Conservation (phyloP, 2,888 invertebrate species). For the Cephus rjabovi region DNA sequence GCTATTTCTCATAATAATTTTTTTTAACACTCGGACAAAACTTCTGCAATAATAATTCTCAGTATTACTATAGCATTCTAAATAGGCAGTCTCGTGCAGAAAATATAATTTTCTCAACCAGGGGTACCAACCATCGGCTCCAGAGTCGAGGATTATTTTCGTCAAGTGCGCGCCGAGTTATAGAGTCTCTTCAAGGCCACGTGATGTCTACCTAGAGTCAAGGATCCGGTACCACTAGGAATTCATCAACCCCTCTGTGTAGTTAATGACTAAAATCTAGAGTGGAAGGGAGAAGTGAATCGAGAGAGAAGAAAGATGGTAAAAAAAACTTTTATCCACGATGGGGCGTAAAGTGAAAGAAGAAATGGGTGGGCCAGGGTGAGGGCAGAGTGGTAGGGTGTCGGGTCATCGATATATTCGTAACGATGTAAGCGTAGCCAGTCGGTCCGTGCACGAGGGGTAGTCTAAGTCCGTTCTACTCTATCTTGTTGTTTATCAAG, state of each 20-base stretch:
- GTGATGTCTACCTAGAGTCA: background rate
- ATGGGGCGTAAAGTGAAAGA: background rate
- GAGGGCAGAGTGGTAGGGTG: slow-evolving; percentile 11
- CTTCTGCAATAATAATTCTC: background rate
- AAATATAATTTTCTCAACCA: background rate
- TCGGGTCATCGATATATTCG: slow-evolving; percentile 38
- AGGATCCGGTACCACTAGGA: background rate
- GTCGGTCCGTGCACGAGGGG: slow-evolving; percentile 32
- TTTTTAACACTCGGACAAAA: background rate
- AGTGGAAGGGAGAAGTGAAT: background rate
- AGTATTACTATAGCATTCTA: background rate
- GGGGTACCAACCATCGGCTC: background rate
- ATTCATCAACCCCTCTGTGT: background rate
- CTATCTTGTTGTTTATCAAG: slow-evolving; percentile 51
- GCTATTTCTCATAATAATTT: background rate
- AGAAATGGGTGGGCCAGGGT: background rate
- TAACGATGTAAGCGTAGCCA: slow-evolving; percentile 41
- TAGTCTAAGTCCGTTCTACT: slow-evolving; percentile 16
- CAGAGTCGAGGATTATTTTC: background rate
- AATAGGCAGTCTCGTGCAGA: background rate
- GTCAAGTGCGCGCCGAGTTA: background rate
- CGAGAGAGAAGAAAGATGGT: background rate
- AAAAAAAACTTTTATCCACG: background rate
- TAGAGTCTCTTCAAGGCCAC: background rate
- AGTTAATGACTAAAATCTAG: background rate